Conservation (phyloP, 2,888 invertebrate genomes). For the Erynnis tages region DNA sequence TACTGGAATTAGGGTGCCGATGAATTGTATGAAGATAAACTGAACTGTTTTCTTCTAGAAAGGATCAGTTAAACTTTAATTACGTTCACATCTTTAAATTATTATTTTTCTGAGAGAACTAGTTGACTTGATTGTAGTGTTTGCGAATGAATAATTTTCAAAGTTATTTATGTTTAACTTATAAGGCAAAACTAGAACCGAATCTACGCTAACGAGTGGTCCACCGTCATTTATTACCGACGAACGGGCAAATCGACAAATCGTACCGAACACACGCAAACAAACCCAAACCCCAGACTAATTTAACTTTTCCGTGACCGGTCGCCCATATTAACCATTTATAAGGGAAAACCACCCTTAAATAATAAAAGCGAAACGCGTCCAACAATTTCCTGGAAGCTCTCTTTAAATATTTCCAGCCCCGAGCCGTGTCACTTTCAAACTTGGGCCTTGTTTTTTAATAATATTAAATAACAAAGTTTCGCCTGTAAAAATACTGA, state of each 20-base stretch:
- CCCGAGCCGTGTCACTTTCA: constrained; percentile 40
- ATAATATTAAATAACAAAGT: constrained; percentile 17
- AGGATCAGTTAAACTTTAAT: neutral
- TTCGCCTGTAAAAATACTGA: neutral
- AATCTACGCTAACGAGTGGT: constrained; percentile 5
- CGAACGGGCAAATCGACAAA: constrained; percentile 48
- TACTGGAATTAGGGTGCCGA: too few relatives aligned
- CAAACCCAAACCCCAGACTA: constrained; percentile 56
- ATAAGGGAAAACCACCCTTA: constrained; percentile 65
- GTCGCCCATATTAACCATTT: constrained; percentile 60
- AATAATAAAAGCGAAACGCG: constrained; percentile 64
- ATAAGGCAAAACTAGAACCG: neutral
- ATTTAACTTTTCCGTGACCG: constrained; percentile 72
- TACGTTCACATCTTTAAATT: neutral
- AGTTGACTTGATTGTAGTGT: too few relatives aligned
- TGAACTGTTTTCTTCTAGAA: neutral
- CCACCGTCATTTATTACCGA: constrained; percentile 40
- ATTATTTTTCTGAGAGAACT: neutral
- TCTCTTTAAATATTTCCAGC: constrained; percentile 54
- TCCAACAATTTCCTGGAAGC: constrained; percentile 57
- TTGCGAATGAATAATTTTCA: too few relatives aligned
- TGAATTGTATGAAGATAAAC: neutral
- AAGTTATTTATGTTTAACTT: too few relatives aligned
- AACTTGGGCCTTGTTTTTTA: constrained; percentile 11
- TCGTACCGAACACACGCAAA: constrained; percentile 57